phyloP scores from a whole-genome alignment of 2,888 invertebrate species.

The Apocheima hispidaria region DNA sequence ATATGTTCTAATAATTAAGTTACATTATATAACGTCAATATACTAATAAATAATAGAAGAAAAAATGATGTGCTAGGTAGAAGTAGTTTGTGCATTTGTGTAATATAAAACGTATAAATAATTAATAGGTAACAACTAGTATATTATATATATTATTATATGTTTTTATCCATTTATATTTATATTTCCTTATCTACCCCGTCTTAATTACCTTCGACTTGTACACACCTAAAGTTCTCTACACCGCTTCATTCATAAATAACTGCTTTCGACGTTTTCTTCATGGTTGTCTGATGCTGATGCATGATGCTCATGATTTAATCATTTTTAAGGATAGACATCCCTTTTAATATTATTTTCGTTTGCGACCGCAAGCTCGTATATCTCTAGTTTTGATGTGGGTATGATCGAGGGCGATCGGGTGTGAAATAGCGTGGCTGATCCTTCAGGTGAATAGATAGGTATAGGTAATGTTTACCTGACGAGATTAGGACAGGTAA shows the following conservation, averaged over 20 bases:
- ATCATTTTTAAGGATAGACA: constrained; percentile 32
- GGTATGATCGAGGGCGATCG: constrained; percentile 73
- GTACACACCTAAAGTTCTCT: background rate
- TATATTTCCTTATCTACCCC: no score
- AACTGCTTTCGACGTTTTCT: constrained; percentile 7
- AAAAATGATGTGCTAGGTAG: no score
- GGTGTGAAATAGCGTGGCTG: constrained; percentile 73
- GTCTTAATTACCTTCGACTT: no score
- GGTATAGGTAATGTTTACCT: constrained; percentile 27
- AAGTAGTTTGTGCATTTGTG: no score
- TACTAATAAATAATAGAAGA: no score
- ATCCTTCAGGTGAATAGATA: constrained; percentile 58
- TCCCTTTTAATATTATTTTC: constrained; percentile 36
- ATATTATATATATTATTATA: no score
- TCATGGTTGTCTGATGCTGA: constrained; percentile 20
- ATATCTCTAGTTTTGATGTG: constrained; percentile 57
- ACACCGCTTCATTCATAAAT: constrained; percentile 10
- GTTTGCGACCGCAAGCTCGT: constrained; percentile 36
- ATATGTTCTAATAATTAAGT: no score
- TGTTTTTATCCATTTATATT: no score
- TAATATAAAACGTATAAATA: no score
- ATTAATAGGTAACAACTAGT: no score
- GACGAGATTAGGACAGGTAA: constrained; percentile 14
- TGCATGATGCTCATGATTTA: constrained; percentile 21
- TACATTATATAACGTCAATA: no score